phyloP scores from a whole-genome alignment of 2,888 invertebrate species.

The Leptinotarsa rubiginosa region DNA sequence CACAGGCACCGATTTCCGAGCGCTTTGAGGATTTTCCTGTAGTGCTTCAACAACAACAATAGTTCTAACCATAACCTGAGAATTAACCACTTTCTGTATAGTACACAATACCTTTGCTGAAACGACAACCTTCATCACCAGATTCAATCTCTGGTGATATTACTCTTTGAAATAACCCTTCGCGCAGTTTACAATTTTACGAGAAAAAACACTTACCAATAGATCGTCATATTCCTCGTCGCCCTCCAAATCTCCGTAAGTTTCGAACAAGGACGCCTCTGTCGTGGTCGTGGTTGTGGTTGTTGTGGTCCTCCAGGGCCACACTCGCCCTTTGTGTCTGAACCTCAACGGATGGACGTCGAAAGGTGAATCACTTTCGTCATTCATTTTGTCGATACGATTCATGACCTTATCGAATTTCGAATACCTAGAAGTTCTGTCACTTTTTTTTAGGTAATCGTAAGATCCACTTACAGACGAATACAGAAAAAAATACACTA shows the following conservation, averaged over 20 bases:
- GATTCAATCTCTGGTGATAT: too few species aligned
- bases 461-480: conserved; percentile 32
- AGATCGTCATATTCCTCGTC: conserved; percentile 41
- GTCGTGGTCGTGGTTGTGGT: conserved; percentile 44
- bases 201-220: conserved; percentile 39
- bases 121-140: too few species aligned
- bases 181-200: background rate
- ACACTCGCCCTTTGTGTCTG: conserved; percentile 39
- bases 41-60: too few species aligned
- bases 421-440: conserved; percentile 46
- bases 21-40: too few species aligned
- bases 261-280: conserved; percentile 43
- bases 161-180: too few species aligned
- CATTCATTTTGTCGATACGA: conserved; percentile 48
- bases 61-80: too few species aligned
- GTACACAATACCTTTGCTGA: too few species aligned
- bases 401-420: conserved; percentile 53
- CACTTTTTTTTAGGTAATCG: conserved; percentile 33
- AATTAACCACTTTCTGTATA: too few species aligned
- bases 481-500: conserved; percentile 42
- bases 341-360: conserved; percentile 31
- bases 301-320: conserved; percentile 36
- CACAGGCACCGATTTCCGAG: too few species aligned
- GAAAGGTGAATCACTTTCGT: conserved; percentile 6
- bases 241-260: conserved; percentile 41